Conservation (phyloP, 1,140 invertebrate genomes). For the Drosophila azteca region DNA sequence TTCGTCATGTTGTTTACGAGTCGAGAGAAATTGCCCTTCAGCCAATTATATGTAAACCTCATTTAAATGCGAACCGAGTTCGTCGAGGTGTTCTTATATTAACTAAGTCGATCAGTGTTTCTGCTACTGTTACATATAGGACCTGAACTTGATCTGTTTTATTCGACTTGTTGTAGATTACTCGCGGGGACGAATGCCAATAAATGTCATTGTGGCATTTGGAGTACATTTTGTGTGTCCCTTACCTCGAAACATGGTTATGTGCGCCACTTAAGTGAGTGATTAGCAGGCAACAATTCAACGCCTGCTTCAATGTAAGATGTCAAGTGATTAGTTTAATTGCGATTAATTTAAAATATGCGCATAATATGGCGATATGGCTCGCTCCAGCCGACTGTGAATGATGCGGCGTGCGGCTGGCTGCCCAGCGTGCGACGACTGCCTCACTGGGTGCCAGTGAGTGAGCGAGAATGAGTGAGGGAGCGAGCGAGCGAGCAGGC, state of each 20-base stretch:
- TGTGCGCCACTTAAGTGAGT: constrained; percentile 46
- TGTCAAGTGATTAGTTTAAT: constrained; percentile 50
- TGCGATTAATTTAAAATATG: constrained; percentile 46
- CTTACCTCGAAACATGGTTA: constrained; percentile 4
- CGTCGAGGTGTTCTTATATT: too few relatives aligned
- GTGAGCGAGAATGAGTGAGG: constrained; percentile 27
- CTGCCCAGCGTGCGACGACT: constrained; percentile 2
- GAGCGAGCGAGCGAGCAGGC: background rate
- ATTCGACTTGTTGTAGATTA: background rate
- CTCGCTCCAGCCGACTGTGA: constrained; percentile 22
- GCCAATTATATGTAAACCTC: constrained; percentile 24
- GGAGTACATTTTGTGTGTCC: constrained; percentile 35
- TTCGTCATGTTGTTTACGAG: constrained; percentile 16
- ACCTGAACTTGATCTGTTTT: too few relatives aligned
- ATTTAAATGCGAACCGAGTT: constrained; percentile 29
- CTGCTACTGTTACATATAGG: constrained; percentile 3
- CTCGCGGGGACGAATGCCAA: constrained; percentile 9
- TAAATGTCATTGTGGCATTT: constrained; percentile 42
- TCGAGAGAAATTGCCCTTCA: background rate
- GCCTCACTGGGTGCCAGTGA: constrained; percentile 2
- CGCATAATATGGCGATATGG: constrained; percentile 40
- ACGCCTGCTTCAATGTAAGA: constrained; percentile 53
- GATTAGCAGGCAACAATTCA: constrained; percentile 44
- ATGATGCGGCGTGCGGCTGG: constrained; percentile 31
- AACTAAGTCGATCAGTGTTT: background rate